phyloP scores from a whole-genome alignment of 1,140 invertebrate genomes.

The Batillaria attramentaria region DNA sequence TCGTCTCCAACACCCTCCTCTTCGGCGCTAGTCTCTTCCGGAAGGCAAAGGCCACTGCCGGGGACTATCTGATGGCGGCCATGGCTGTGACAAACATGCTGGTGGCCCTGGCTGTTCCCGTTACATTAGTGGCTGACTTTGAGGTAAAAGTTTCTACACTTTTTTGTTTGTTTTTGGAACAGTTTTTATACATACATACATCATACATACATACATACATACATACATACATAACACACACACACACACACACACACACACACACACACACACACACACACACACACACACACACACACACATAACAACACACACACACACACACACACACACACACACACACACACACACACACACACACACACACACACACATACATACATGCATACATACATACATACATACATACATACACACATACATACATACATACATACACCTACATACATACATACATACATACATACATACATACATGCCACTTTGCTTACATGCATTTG shows the following conservation, averaged over 20 bases:
- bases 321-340: too few species aligned
- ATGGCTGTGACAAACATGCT: slow-evolving; percentile 9
- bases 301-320: too few species aligned
- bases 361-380: too few species aligned
- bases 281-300: not conserved
- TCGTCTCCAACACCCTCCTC: not conserved
- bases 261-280: not conserved
- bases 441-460: too few species aligned
- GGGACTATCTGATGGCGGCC: slow-evolving; percentile 20
- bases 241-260: not conserved
- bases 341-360: too few species aligned
- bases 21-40: slow-evolving; percentile 7
- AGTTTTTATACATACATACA: not conserved
- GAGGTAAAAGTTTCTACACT: not conserved
- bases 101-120: slow-evolving; percentile 2
- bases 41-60: not conserved
- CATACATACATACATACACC: too few species aligned
- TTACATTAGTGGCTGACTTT: slow-evolving; percentile 17
- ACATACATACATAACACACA: too few species aligned
- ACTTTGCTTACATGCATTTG: too few species aligned
- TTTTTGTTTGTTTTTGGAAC: not conserved
- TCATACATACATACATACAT: too few species aligned
- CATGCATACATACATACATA: too few species aligned
- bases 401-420: too few species aligned
- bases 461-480: too few species aligned